Base-by-base conservation (phyloP, 2,888 invertebrate species). In the Sipha maydis region DNA sequence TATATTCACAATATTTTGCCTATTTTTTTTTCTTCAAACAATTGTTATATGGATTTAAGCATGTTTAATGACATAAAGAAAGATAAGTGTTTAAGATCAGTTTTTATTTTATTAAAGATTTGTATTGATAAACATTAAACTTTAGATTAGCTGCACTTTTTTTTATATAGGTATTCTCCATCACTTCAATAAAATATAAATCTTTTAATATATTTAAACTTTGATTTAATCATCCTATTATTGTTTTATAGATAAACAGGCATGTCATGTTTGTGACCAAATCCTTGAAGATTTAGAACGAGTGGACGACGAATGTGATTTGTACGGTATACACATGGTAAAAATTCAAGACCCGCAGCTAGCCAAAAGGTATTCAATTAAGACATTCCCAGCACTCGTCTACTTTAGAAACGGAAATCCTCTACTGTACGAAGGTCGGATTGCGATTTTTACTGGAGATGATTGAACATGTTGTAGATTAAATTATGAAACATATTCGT, bases 241-340 rank as follows among this genome's bases (percentile, higher is more conserved):
- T 34, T 41, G 38, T 90, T 67, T 91, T 92, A 48, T 91, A 96
- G 96, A 97, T 92, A 97, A 98, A 93, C 94, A 96, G 90, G 97
- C 97, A 91, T 98, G 97, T 91, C 95, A 97, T 91, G 97, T 97
- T 90, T 98, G 98, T 92, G 97, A 98, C 91, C 95, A 96, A 91
- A 97, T 97, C 90, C 93, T 98, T 89, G 96, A 97, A 91, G 97
- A 96, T 89, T 92, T 98, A 89, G 98, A 98, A 91, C 94, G 95
- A 90, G 95, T 98, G 90, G 97, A 97, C 91, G 97, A 97, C 91
- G 97, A 97, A 92, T 97, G 96, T 91, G 97, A 97, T 91, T 96
- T 97, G 0, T 98, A 96, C 91, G 98, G 98, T 82, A 98, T 98
- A 91, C 97, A 97, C 91, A 95, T 98, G 95, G 98, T 98, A 0